These are phyloP conservation scores for Intellagama lesueurii DNA, from an alignment of 2,797 vertebrate genomes.

Conservation along the genomic window DNA sequence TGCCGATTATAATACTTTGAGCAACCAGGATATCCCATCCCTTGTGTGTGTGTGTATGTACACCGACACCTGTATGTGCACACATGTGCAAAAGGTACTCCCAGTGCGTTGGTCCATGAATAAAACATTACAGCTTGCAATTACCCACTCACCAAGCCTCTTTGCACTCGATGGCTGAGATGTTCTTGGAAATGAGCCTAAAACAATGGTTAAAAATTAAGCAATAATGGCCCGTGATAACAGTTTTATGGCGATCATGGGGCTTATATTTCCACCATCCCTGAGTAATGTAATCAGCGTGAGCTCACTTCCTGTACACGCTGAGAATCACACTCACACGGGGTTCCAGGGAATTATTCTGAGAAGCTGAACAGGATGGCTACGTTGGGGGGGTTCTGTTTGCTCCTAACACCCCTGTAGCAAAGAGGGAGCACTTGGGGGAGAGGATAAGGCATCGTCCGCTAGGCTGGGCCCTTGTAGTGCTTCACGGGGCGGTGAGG, in stretches of 20 bases:
- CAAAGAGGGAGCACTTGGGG: background rate
- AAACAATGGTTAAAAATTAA: constrained; percentile 36
- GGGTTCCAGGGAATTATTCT: background rate
- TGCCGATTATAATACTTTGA: background rate
- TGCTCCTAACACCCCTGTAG: background rate
- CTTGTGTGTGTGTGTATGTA: background rate
- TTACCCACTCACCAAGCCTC: background rate
- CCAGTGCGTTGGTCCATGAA: fast-evolving
- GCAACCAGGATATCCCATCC: background rate
- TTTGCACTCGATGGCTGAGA: constrained; percentile 1
- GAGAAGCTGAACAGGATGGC: background rate
- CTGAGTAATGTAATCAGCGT: background rate
- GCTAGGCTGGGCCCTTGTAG: too few relatives aligned
- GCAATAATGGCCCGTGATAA: constrained; percentile 24
- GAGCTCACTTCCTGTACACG: constrained; percentile 17
- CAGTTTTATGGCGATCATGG: constrained; percentile 17
- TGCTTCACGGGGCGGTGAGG: too few relatives aligned
- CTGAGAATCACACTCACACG: background rate
- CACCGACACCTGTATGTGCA: too few relatives aligned
- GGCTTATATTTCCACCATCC: constrained; percentile 4
- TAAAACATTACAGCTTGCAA: background rate
- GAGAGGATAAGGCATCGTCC: too few relatives aligned
- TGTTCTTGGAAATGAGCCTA: constrained; percentile 33
- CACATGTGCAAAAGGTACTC: background rate
- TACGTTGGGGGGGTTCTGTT: background rate